phyloP scores from a whole-genome alignment of 2,113 vertebrate genomes.

The Phylloscopus whistleri region DNA sequence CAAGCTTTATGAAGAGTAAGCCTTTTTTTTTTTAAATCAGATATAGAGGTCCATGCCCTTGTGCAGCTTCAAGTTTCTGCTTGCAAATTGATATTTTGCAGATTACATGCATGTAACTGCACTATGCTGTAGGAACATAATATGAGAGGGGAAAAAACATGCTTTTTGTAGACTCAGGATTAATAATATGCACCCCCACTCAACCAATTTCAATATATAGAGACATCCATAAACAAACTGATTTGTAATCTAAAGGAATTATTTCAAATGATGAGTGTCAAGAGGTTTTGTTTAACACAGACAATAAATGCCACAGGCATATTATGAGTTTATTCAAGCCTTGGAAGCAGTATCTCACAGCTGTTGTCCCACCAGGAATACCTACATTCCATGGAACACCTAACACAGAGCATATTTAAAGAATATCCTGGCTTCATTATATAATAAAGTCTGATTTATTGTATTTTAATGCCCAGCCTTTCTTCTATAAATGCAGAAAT shows the following conservation, averaged over 20 bases:
- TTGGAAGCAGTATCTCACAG: not conserved
- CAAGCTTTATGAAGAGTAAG: not conserved
- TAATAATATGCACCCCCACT: not conserved
- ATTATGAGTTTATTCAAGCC: not conserved
- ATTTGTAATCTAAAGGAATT: not conserved
- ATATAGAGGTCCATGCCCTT: not conserved
- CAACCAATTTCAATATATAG: not conserved
- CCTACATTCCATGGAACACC: not conserved
- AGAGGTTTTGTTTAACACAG: not conserved
- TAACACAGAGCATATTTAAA: not conserved
- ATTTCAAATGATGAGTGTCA: not conserved
- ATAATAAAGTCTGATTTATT: not conserved
- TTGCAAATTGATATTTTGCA: not conserved
- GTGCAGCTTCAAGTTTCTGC: not conserved
- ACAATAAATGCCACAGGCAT: not conserved
- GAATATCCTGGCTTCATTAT: not conserved
- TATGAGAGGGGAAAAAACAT: not conserved
- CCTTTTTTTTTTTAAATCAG: not conserved
- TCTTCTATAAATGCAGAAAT: not conserved
- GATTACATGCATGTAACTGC: not conserved
- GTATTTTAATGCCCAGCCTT: not conserved
- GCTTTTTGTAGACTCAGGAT: not conserved
- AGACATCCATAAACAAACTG: not conserved
- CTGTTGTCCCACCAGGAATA: not conserved
- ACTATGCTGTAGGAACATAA: not conserved